Conservation (phyloP, 2,888 invertebrate genomes). For the Dione vanillae region DNA sequence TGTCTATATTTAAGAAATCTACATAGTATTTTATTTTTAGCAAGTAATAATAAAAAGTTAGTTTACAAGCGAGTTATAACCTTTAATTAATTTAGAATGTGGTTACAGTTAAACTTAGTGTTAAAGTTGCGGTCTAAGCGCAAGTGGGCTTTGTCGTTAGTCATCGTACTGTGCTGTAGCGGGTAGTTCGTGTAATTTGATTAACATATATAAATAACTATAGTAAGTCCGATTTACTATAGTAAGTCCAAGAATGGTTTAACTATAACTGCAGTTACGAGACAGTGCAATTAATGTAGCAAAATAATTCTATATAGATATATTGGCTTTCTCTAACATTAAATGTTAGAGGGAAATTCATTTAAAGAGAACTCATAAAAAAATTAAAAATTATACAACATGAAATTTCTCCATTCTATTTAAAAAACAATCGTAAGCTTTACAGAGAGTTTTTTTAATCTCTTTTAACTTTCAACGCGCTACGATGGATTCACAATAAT, state of each 20-base stretch:
- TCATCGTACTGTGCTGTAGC: background rate
- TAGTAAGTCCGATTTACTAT: background rate
- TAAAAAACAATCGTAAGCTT: too few species aligned
- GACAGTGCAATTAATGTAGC: too few species aligned
- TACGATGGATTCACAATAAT: too few species aligned
- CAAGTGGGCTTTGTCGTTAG: background rate
- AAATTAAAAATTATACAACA: too few species aligned
- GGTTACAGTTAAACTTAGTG: background rate
- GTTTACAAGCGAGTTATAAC: background rate
- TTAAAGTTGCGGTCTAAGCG: background rate
- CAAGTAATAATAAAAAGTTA: background rate
- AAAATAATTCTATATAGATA: too few species aligned
- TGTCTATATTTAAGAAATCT: background rate
- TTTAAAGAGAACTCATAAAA: too few species aligned
- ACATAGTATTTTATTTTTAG: background rate
- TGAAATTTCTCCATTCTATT: too few species aligned
- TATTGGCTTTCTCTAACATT: too few species aligned
- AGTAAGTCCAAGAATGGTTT: background rate
- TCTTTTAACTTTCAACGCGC: too few species aligned
- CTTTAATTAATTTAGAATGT: background rate
- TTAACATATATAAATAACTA: background rate
- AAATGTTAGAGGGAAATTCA: too few species aligned
- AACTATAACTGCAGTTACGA: too few species aligned
- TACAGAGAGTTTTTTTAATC: too few species aligned
- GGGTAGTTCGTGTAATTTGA: background rate